Base-by-base conservation (phyloP, 2,888 invertebrate genomes). In the Empis livida region DNA sequence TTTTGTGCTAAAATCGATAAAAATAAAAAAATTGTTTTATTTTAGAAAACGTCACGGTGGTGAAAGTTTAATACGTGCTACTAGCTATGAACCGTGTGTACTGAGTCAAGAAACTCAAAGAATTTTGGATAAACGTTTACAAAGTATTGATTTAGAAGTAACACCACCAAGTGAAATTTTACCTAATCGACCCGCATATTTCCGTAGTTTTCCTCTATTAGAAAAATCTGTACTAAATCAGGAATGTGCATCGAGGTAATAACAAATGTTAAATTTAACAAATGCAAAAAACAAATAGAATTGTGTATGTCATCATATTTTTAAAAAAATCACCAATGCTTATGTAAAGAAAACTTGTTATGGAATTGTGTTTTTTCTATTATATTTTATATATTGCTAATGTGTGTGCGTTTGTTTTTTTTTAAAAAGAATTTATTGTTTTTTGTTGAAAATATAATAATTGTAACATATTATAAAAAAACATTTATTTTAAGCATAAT, bases 181-280 rank as follows among this genome's bases (percentile, higher is more conserved):
- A 61, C 79, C 82, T 49, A 80, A 80, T 66, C 76, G 80, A 59
- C 78, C 82, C 52, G 79, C 82, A 23, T 81, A 81, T 70, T 79
- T 80, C 73, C 75, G 84, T 67, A 84, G 79, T 61, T 91, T 96
- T 73, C 95, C 95, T 44, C 68, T 86, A 39, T 75, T 96, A 53
- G 89, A 92, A 67, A 79, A 74, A 52, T 76, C 78, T 32, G 73
- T 82, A 48, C 73, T 90, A 50, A 86, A 84, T 64, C 82, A 83
- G 67, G 83, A 83, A 58, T 82, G 83, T 38, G 75, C 78, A 48
- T 75, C 75, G 61, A 78, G 78, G 80, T 80, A 71, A 67, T 59
- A 60, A 56, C 23, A 35, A n/a, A 35, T n/a, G 13, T n/a, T n/a
- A 35, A 35, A 27, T 27, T 5, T 27, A 8, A 6, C 9, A 27